phyloP scores from a whole-genome alignment of 1,140 invertebrate species.

The Catajapyx aquilonaris region DNA sequence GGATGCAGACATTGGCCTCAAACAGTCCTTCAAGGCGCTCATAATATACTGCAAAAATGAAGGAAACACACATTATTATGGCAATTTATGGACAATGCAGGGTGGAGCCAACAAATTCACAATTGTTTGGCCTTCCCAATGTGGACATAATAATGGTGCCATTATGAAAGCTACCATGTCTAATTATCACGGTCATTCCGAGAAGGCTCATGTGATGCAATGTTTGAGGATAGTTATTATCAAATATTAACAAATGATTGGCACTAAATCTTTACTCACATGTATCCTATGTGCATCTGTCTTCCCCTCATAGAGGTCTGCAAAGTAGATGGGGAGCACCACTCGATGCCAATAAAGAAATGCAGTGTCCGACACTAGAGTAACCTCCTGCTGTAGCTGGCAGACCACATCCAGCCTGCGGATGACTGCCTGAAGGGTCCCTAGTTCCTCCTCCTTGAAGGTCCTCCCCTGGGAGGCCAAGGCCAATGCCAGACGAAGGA shows the following conservation, averaged over 20 bases:
- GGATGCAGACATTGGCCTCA: slow-evolving; percentile 18
- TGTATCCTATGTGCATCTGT: slow-evolving; percentile 34
- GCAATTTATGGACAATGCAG: too few relatives aligned
- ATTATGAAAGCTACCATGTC: too few relatives aligned
- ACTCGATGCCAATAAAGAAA: slow-evolving; percentile 67
- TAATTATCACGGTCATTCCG: too few relatives aligned
- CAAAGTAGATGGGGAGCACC: slow-evolving; percentile 52
- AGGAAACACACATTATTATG: too few relatives aligned
- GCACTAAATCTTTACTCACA: slow-evolving; percentile 27
- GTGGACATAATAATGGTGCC: too few relatives aligned
- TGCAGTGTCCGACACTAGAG: slow-evolving; percentile 41
- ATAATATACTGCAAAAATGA: slow-evolving; percentile 36
- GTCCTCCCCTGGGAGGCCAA: slow-evolving; percentile 32
- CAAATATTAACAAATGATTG: too few relatives aligned
- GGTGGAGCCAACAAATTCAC: too few relatives aligned
- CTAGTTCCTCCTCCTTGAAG: slow-evolving; percentile 27
- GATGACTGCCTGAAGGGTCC: slow-evolving; percentile 29
- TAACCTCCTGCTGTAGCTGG: slow-evolving; percentile 33
- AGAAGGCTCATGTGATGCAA: too few relatives aligned
- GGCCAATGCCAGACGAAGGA: slow-evolving; percentile 41
- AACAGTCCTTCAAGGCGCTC: slow-evolving; percentile 37
- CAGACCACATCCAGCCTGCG: slow-evolving; percentile 37
- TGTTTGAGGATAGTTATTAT: too few relatives aligned
- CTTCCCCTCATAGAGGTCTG: slow-evolving; percentile 38
- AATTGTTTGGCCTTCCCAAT: too few relatives aligned